Percentiles rank a stretch among this genome's conserved stretches.
These are phyloP conservation scores for Odontocerum albicorne DNA, from an alignment of 2,888 invertebrate genomes.

Conservation along the genomic window DNA sequence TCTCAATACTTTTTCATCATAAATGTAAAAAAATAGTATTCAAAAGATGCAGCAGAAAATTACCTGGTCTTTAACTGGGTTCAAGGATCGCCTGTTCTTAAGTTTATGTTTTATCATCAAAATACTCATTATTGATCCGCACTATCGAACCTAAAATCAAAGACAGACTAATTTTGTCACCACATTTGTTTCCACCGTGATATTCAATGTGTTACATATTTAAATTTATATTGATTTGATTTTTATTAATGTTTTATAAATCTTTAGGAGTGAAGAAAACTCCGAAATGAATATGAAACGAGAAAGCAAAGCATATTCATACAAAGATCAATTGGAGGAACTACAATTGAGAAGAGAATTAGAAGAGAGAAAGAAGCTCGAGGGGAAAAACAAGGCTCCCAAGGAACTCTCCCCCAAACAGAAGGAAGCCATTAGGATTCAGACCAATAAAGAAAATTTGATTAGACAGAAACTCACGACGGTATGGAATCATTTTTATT, in stretches of 20 bases:
- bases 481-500: too few relatives aligned
- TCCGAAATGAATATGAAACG: constrained; percentile 81
- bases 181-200: too few relatives aligned
- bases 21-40: too few relatives aligned
- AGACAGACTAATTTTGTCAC: too few relatives aligned
- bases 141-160: too few relatives aligned
- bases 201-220: too few relatives aligned
- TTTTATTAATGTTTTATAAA: background rate
- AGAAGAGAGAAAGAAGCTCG: constrained; percentile 81
- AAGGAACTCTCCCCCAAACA: constrained; percentile 80
- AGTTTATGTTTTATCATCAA: too few relatives aligned
- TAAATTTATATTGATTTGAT: background rate
- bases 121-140: too few relatives aligned
- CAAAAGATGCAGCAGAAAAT: too few relatives aligned
- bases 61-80: too few relatives aligned
- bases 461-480: constrained; percentile 69
- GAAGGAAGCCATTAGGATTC: constrained; percentile 85
- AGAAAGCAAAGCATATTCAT: constrained; percentile 95
- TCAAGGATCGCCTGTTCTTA: too few relatives aligned
- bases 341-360: constrained; percentile 88
- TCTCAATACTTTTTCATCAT: too few relatives aligned
- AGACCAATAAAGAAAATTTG: constrained; percentile 80
- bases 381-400: constrained; percentile 75
- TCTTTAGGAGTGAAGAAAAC: constrained; percentile 50
- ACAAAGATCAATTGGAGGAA: constrained; percentile 95